These are phyloP conservation scores for Eulemur coronatus DNA, from an alignment of 2,797 vertebrate species.

Conservation along the genomic window DNA sequence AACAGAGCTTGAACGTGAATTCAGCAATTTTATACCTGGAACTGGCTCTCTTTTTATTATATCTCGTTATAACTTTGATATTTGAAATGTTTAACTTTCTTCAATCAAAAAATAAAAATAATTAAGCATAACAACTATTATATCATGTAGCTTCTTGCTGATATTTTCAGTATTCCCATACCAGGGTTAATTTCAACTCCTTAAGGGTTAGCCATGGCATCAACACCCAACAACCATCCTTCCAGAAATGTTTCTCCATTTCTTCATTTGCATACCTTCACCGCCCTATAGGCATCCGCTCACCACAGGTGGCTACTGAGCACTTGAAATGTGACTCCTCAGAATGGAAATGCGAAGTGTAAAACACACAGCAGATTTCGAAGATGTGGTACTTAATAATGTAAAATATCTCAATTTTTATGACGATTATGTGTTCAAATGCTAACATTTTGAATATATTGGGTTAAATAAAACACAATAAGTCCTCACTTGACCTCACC, in stretches of 20 bases:
- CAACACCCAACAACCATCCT: neutral
- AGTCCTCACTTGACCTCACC: neutral
- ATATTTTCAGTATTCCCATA: neutral
- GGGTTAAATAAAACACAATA: neutral
- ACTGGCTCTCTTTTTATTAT: neutral
- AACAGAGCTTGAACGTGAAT: neutral
- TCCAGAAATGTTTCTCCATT: neutral
- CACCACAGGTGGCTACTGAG: neutral
- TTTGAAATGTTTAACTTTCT: neutral
- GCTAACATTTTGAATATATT: neutral
- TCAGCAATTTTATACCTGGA: neutral
- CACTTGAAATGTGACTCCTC: neutral
- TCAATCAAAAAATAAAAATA: neutral
- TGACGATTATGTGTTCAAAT: neutral
- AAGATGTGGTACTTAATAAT: neutral
- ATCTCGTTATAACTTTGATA: neutral
- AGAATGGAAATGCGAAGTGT: neutral
- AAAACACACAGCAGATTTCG: neutral
- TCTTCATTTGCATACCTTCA: neutral
- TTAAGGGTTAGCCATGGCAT: neutral
- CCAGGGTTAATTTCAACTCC: neutral
- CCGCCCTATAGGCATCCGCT: neutral
- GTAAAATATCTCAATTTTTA: neutral
- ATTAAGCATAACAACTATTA: neutral
- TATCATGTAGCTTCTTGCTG: neutral